Base-by-base conservation (phyloP, 2,113 vertebrate genomes). In the Thunnus thynnus region DNA sequence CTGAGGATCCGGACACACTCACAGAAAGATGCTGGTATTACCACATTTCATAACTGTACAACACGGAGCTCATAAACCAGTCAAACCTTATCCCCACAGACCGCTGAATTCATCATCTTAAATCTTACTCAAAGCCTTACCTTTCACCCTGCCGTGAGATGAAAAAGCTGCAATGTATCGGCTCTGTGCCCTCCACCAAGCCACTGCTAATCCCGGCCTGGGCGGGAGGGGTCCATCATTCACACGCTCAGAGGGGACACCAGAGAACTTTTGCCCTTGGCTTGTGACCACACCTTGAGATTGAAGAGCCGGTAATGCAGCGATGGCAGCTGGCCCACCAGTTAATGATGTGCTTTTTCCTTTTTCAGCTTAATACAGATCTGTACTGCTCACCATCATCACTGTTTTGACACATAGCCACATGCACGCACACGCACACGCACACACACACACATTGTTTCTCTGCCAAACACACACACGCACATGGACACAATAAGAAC, bases 231-330 rank as follows among this genome's bases (percentile, higher is more conserved):
- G 70, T 85, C 79, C 82, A 83, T 92, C 85, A 58, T 78, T 91
- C 82, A 77, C 69, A 68, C 1, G 47, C 65, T 82, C 14, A 5
- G 74, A 69, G 65, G 62, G 82, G 81, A 83, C 82, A 73, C 61
- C 11, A 20, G 18, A 58, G 52, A 71, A 92, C 89, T 89, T 91
- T 78, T 90, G 82, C 89, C 90, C 90, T 90, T 91, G 87, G 69
- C 86, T 83, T 76, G 78, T 78, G 90, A 92, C 86, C 76, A 83
- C 74, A 85, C 85, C 76, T 85, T 70, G 67, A 87, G 84, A 92
- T 88, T 80, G 86, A 89, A 83, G 76, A 90, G 87, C 56, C 55
- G 3, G 78, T 90, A 88, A 89, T 88, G 89, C 89, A 88, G 74
- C 14, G 10, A 74, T 91, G 91, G 90, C 92, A 89, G 68, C 55